phyloP scores from a whole-genome alignment of 2,888 invertebrate species.

The Pelosia muscerda region DNA sequence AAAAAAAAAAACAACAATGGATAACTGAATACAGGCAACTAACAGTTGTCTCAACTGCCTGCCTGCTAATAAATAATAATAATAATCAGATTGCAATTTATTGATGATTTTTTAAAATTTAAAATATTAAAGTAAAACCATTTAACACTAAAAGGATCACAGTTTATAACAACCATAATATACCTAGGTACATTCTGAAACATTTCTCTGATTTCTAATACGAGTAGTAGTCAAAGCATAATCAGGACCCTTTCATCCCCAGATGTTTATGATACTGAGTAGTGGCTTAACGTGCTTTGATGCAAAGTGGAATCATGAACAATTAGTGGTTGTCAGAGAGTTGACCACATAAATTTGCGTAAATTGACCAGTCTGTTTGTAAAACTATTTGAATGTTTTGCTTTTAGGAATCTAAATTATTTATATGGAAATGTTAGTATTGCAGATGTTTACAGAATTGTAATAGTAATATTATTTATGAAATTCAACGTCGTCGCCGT shows the following conservation, averaged over 20 bases:
- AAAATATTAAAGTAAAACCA: too few species aligned
- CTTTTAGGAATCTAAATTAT: not conserved
- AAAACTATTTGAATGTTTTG: not conserved
- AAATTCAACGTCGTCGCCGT: not conserved
- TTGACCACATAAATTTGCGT: constrained; percentile 3
- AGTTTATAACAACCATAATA: not conserved
- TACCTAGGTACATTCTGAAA: constrained; percentile 6
- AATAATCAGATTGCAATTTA: not conserved
- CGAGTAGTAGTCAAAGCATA: constrained; percentile 16
- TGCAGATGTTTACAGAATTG: not conserved
- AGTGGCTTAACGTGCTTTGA: constrained; percentile 8
- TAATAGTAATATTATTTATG: not conserved
- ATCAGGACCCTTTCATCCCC: constrained; percentile 19
- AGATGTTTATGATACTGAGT: constrained; percentile 20
- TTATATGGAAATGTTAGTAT: not conserved
- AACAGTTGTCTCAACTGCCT: too few species aligned
- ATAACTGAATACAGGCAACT: too few species aligned
- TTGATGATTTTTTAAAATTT: too few species aligned
- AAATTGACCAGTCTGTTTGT: not conserved
- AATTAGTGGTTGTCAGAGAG: constrained; percentile 7
- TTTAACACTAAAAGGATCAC: not conserved
- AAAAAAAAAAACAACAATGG: too few species aligned
- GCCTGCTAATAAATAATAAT: too few species aligned
- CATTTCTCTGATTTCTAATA: constrained; percentile 13
- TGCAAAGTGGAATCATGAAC: constrained; percentile 14